Percentiles rank a stretch among this genome's conserved stretches.
phyloP scores from a whole-genome alignment of 2,113 vertebrate species.

The Grus americana region DNA sequence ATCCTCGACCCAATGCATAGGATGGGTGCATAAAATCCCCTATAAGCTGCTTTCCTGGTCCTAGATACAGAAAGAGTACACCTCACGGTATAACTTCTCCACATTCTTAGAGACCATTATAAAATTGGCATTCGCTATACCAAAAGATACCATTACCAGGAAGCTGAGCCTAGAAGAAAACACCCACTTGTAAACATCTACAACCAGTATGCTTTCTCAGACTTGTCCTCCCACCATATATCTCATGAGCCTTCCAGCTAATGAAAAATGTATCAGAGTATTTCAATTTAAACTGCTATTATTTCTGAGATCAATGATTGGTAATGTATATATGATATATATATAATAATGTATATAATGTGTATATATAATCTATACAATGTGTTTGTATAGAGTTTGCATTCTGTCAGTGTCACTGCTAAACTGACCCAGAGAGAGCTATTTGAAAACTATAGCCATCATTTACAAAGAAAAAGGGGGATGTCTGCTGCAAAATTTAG shows the following conservation, averaged over 20 bases:
- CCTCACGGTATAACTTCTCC: neutral
- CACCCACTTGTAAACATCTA: neutral
- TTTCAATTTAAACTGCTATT: neutral
- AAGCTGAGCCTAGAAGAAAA: neutral
- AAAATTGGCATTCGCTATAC: neutral
- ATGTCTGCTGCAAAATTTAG: neutral
- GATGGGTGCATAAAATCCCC: neutral
- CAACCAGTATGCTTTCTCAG: neutral
- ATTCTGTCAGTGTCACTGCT: neutral
- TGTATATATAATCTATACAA: neutral
- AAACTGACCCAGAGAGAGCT: neutral
- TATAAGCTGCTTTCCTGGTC: neutral
- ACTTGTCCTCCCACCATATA: neutral
- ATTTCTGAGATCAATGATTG: neutral
- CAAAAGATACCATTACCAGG: neutral
- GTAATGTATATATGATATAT: too few relatives aligned
- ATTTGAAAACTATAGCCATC: neutral
- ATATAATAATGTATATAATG: too few relatives aligned
- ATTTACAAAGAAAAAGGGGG: neutral
- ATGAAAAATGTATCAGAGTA: neutral
- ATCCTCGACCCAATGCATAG: neutral
- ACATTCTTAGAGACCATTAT: neutral
- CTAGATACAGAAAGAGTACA: neutral
- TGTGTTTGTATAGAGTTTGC: neutral
- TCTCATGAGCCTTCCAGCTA: neutral